A percentile compares a stretch with the other conserved stretches of the same genome.
phyloP scores from a whole-genome alignment of 2,888 invertebrate genomes.

The Sinodicranocentrus sp. region DNA sequence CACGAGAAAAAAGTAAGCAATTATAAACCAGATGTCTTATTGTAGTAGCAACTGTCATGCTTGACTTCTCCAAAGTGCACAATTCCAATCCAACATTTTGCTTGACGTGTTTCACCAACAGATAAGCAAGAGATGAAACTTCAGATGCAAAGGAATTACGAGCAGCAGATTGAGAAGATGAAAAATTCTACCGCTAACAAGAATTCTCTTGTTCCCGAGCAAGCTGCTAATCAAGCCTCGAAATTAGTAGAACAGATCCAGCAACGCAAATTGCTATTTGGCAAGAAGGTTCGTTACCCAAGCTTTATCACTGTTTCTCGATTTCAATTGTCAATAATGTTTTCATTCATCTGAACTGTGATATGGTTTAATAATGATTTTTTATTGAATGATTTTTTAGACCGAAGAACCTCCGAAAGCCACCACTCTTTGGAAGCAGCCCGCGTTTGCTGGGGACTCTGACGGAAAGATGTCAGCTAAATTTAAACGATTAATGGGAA shows the following conservation, averaged over 20 bases:
- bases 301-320: too few relatives aligned
- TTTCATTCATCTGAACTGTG: not conserved
- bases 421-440: constrained; percentile 84
- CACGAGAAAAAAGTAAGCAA: constrained; percentile 76
- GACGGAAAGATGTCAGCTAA: constrained; percentile 96
- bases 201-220: constrained; percentile 35
- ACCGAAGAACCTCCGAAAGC: constrained; percentile 78
- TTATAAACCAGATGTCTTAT: too few relatives aligned
- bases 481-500: constrained; percentile 98
- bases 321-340: too few relatives aligned
- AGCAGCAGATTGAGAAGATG: constrained; percentile 70
- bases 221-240: constrained; percentile 83
- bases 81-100: too few relatives aligned
- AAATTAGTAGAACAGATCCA: constrained; percentile 94
- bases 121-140: constrained; percentile 60
- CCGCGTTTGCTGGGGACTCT: constrained; percentile 92
- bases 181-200: constrained; percentile 34
- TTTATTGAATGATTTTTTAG: constrained; percentile 58
- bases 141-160: constrained; percentile 69
- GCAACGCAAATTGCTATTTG: constrained; percentile 95
- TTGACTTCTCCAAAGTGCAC: not conserved
- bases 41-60: too few relatives aligned
- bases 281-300: constrained; percentile 83
- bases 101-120: not conserved
- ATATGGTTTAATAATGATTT: not conserved